phyloP scores from a whole-genome alignment of 2,888 invertebrate genomes.

The Athripsodes cinereus region DNA sequence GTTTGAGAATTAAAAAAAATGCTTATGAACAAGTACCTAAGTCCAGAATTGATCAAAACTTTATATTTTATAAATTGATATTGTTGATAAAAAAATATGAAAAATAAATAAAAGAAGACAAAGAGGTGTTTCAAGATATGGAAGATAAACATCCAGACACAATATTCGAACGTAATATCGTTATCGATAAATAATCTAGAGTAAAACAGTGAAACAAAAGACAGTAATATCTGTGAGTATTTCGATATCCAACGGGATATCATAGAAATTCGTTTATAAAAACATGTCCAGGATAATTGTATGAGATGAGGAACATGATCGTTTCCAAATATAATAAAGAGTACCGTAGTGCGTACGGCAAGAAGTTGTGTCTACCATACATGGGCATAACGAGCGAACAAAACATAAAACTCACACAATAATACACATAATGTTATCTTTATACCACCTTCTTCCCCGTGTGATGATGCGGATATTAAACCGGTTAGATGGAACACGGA shows the following conservation, averaged over 20 bases:
- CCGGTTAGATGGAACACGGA: constrained; percentile 13
- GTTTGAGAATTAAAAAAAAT: no score
- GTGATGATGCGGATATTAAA: constrained; percentile 21
- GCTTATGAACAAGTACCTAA: no score
- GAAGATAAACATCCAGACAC: no score
- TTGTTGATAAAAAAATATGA: no score
- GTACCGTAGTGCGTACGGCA: background rate
- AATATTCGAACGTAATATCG: no score
- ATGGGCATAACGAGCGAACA: constrained; percentile 1
- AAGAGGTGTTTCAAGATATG: no score
- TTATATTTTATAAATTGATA: no score
- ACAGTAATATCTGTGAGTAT: background rate
- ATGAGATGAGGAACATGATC: background rate
- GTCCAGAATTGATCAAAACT: no score
- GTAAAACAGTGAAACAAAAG: no score
- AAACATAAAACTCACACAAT: background rate
- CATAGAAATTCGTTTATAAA: background rate
- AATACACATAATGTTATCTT: background rate
- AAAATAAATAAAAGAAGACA: no score
- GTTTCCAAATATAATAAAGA: constrained; percentile 1
- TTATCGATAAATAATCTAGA: no score
- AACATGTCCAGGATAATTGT: background rate
- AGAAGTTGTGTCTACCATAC: background rate
- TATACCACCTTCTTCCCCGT: background rate
- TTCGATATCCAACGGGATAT: background rate